Evolutionary conservation across 2,888 invertebrate species (phyloP).

Genomic region (Eilema sororculum): DNA sequence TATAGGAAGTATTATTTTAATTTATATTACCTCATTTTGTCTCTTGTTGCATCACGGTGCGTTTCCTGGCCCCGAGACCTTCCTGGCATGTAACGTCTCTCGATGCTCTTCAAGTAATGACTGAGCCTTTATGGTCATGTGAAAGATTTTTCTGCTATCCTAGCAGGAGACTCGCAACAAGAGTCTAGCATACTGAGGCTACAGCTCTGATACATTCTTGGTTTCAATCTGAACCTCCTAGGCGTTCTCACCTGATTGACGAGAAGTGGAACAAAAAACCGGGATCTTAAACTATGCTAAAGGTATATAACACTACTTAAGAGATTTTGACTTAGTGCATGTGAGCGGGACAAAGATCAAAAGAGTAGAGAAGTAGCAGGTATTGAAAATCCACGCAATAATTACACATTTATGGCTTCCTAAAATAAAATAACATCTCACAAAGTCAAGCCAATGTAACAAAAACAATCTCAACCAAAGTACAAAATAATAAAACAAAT

Average conservation of each 20-base stretch:
- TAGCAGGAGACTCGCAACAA: no score
- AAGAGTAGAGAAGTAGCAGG: no score
- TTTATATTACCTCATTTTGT: neutral
- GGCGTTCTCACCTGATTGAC: no score
- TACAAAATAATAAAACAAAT: slow-evolving; percentile 50
- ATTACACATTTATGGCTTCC: neutral
- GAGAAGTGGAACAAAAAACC: no score
- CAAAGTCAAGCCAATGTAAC: neutral
- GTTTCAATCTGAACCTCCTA: no score
- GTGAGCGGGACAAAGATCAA: neutral
- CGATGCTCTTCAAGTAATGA: neutral
- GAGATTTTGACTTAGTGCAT: neutral
- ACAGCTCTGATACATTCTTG: no score
- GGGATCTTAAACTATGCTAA: no score
- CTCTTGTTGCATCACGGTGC: neutral
- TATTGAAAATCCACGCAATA: neutral
- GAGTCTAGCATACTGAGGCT: no score
- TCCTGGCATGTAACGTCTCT: no score
- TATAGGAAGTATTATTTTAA: neutral
- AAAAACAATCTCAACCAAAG: slow-evolving; percentile 35
- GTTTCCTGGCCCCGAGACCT: neutral
- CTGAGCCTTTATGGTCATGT: neutral
- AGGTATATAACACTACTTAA: no score
- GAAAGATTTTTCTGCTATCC: neutral
- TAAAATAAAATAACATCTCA: neutral